Base-by-base conservation (phyloP, 2,888 invertebrate species). In the Platypus cylindrus region DNA sequence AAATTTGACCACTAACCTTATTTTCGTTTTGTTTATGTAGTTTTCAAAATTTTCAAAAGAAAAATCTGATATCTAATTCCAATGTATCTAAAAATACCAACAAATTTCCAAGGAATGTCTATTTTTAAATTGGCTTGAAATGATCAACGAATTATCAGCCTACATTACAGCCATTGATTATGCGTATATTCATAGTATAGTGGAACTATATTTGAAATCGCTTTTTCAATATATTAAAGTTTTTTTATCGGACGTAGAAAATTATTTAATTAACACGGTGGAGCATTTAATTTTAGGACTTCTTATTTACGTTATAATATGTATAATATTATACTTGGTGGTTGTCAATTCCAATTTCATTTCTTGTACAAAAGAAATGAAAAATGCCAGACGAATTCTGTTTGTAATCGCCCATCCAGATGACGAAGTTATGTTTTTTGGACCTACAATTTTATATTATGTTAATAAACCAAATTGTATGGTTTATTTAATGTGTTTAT, bases 371-470 rank as follows among this genome's bases (percentile, higher is more conserved):
- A 63, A 65, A 18, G 67, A 66, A 17, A 63, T 71, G 9, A 60
- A 68, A 22, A 58, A 66, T 25, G 65, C 70, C 2, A 65, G 64
- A 42, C 65, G 84, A 47, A 73, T 89, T 26, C 63, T 95, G 17
- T 59, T 97, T 33, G 78, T 95, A 2, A 84, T 76, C 26, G 93
- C 97, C 14, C 98, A 98, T 66, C 97, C 97, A 11, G 97, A 98
- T 61, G 97, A 98, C 59, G 97, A 98, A 60, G 89, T 89, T 49
- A 95, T 98, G 97, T 98, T 98, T 62, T 98, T 98, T 60, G 89
- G 91, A 1, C 98, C 98, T 12, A 73, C 84, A 24, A 75, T 91
- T 43, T 70, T 81, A 43, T 70, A 78, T 55, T 63, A 85, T 39
- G 55, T 64, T 2, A 72, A 70, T 46, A 68, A 73, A 29, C 67